phyloP scores from a whole-genome alignment of 2,888 invertebrate species.

The Rhopalosiphum nymphaeae region DNA sequence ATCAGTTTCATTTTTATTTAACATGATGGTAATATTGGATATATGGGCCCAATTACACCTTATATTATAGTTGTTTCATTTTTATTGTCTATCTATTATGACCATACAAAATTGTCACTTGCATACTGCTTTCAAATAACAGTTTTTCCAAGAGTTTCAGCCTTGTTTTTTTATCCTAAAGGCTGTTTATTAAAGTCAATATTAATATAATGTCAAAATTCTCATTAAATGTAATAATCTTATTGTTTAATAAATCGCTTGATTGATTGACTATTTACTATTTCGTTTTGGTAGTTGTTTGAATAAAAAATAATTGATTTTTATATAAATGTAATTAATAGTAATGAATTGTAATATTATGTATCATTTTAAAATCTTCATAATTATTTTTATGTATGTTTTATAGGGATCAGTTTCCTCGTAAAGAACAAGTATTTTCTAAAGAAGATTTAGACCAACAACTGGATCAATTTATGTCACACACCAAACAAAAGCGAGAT shows the following conservation, averaged over 20 bases:
- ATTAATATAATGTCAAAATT: too few relatives aligned
- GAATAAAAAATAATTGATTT: not conserved
- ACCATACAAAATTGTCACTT: too few relatives aligned
- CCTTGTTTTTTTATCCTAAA: too few relatives aligned
- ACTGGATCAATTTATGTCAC: conserved; percentile 60
- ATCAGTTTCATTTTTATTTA: not conserved
- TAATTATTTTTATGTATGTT: not conserved
- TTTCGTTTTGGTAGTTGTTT: not conserved
- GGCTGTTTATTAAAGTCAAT: too few relatives aligned
- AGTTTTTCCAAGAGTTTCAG: too few relatives aligned
- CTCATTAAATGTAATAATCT: too few relatives aligned
- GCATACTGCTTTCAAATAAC: too few relatives aligned
- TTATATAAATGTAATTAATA: not conserved
- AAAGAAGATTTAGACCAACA: conserved; percentile 64
- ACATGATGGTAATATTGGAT: not conserved
- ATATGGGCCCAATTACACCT: not conserved
- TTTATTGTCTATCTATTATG: not conserved
- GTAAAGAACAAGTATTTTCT: conserved; percentile 45
- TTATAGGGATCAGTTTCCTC: conserved; percentile 43
- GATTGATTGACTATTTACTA: not conserved
- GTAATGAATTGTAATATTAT: not conserved
- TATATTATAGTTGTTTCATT: not conserved
- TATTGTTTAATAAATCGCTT: too few relatives aligned
- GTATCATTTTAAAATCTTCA: not conserved
- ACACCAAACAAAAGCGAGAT: conserved; percentile 63